Percentiles rank a stretch among this genome's conserved stretches.
phyloP scores from a whole-genome alignment of 2,113 vertebrate species.

The Hiodon alosoides region DNA sequence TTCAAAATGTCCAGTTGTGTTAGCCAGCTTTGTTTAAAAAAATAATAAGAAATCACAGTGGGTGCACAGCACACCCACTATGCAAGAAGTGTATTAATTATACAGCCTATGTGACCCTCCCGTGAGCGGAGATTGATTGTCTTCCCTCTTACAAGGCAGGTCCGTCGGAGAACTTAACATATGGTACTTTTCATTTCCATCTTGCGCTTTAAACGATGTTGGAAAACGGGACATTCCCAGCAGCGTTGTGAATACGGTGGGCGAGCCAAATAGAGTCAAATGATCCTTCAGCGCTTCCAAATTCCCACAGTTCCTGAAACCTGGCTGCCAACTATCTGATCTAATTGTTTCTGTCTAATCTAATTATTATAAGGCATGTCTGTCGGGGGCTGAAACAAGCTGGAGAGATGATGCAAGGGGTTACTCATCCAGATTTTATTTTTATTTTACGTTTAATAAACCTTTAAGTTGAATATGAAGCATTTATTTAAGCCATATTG shows the following conservation, averaged over 20 bases:
- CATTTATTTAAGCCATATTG: neutral
- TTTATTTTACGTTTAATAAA: neutral
- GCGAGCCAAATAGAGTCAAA: constrained; percentile 70
- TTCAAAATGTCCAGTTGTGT: no score
- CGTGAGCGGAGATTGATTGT: neutral
- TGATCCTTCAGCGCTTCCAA: constrained; percentile 72
- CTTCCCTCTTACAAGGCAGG: constrained; percentile 65
- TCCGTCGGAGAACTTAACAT: constrained; percentile 76
- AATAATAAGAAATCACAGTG: no score
- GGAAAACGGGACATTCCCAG: constrained; percentile 76
- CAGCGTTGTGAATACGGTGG: constrained; percentile 70
- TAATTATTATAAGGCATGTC: constrained; percentile 66
- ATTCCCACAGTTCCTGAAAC: constrained; percentile 71
- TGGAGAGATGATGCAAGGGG: neutral
- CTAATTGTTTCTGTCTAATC: constrained; percentile 74
- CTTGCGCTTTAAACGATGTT: constrained; percentile 77
- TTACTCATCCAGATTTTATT: neutral
- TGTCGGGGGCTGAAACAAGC: constrained; percentile 10
- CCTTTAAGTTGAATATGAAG: neutral
- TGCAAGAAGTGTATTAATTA: neutral
- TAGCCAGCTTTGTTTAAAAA: no score
- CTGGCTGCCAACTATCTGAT: constrained; percentile 71
- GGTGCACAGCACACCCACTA: neutral
- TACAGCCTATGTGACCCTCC: neutral
- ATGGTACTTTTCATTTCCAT: constrained; percentile 76